Conservation (phyloP, 2,113 vertebrate species). For the Nibea coibor region DNA sequence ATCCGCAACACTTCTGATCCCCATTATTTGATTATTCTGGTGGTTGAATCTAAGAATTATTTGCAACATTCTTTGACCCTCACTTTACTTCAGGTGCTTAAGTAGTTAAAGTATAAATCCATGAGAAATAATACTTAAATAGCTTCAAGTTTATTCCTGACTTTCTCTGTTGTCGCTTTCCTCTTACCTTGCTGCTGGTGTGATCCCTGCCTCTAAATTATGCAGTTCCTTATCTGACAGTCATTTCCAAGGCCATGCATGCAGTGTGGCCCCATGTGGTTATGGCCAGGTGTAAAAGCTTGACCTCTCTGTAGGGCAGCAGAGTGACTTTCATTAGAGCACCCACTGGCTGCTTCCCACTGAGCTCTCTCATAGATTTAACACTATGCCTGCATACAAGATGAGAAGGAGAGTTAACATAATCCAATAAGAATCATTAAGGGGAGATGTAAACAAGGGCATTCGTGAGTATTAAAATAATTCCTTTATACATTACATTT, state of each 20-base stretch:
- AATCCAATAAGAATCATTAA: slow-evolving; percentile 54
- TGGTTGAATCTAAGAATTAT: not conserved
- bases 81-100: not conserved
- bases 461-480: slow-evolving; percentile 10
- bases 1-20: not conserved
- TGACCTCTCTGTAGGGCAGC: slow-evolving; percentile 81
- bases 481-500: not conserved
- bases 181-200: slow-evolving; percentile 28
- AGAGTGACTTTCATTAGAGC: slow-evolving; percentile 78
- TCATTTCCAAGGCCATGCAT: slow-evolving; percentile 74
- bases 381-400: slow-evolving; percentile 53
- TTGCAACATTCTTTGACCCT: not conserved
- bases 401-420: slow-evolving; percentile 49
- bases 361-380: slow-evolving; percentile 66
- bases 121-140: not conserved
- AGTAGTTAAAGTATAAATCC: not conserved
- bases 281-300: slow-evolving; percentile 80
- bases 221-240: slow-evolving; percentile 74
- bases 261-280: slow-evolving; percentile 70
- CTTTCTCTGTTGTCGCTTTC: not conserved
- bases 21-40: no score
- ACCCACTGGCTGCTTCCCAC: slow-evolving; percentile 69
- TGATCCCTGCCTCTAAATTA: slow-evolving; percentile 63
- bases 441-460: slow-evolving; percentile 41
- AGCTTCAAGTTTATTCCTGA: slow-evolving; percentile 8